Evolutionary conservation across 2,888 invertebrate genomes (phyloP).

Genomic region (Caenorhabditis afra): DNA sequence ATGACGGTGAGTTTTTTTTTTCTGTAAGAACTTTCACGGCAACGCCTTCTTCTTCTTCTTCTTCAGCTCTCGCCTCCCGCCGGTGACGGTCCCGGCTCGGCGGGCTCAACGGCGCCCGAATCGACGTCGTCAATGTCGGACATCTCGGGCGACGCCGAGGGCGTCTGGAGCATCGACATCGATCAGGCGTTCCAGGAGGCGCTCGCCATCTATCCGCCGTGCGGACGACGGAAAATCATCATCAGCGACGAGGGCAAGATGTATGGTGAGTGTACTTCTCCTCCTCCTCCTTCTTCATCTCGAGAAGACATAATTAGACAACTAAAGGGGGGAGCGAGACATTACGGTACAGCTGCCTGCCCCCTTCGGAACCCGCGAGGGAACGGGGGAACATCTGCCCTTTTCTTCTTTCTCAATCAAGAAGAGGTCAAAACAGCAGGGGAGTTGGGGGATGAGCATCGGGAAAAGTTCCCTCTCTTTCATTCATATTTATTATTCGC

Average conservation of each 20-base stretch:
- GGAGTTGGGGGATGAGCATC: too few relatives aligned
- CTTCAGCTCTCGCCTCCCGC: constrained; percentile 68
- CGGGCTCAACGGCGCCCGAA: constrained; percentile 60
- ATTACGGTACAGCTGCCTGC: constrained; percentile 51
- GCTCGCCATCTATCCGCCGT: constrained; percentile 98
- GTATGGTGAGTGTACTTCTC: constrained; percentile 91
- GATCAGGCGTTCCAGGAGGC: constrained; percentile 97
- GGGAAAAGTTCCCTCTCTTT: not conserved
- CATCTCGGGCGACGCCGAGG: constrained; percentile 89
- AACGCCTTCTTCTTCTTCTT: too few relatives aligned
- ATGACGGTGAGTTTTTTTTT: constrained; percentile 47
- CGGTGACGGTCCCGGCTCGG: constrained; percentile 60
- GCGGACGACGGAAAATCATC: constrained; percentile 98
- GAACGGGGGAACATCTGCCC: constrained; percentile 49
- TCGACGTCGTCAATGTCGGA: constrained; percentile 62
- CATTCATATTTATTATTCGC: constrained; percentile 3
- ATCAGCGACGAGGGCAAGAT: constrained; percentile 99
- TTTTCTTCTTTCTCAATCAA: constrained; percentile 1
- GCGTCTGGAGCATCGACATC: constrained; percentile 99
- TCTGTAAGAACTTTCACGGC: not conserved
- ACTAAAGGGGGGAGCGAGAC: not conserved
- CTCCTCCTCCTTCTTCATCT: too few relatives aligned
- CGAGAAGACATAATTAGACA: constrained; percentile 11
- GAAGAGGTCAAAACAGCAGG: not conserved
- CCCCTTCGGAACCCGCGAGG: not conserved